phyloP scores from a whole-genome alignment of 2,888 invertebrate species.

The Drosophila recens region DNA sequence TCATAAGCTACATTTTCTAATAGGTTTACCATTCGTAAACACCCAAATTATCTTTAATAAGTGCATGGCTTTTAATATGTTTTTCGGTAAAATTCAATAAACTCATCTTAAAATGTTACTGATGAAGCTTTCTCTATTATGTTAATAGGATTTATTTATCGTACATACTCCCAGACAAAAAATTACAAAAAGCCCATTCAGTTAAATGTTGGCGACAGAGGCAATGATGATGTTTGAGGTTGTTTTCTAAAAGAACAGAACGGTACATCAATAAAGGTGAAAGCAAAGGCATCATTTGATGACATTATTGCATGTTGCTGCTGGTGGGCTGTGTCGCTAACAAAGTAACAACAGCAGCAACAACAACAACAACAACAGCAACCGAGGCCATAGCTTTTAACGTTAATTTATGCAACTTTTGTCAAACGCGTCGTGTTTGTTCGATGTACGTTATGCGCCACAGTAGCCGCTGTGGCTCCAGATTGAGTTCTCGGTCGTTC shows the following conservation, averaged over 20 bases:
- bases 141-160: too few relatives aligned
- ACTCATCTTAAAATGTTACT: too few relatives aligned
- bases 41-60: neutral
- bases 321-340: conserved; percentile 50
- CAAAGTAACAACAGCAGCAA: conserved; percentile 59
- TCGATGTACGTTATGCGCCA: conserved; percentile 39
- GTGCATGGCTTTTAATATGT: neutral
- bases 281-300: conserved; percentile 69
- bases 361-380: conserved; percentile 22
- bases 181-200: conserved; percentile 35
- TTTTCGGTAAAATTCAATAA: too few relatives aligned
- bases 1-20: neutral
- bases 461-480: conserved; percentile 33
- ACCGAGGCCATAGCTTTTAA: conserved; percentile 71
- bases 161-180: conserved; percentile 1
- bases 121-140: too few relatives aligned
- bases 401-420: conserved; percentile 82
- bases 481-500: conserved; percentile 27
- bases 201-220: conserved; percentile 44
- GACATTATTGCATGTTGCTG: conserved; percentile 76
- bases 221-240: conserved; percentile 48
- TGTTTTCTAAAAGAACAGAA: conserved; percentile 33
- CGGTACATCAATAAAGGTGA: conserved; percentile 42
- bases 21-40: neutral
- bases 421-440: conserved; percentile 67